Percentiles rank a stretch among this genome's conserved stretches.
These are phyloP conservation scores for Anastrepha ludens DNA, from an alignment of 1,140 invertebrate genomes.

Conservation along the genomic window DNA sequence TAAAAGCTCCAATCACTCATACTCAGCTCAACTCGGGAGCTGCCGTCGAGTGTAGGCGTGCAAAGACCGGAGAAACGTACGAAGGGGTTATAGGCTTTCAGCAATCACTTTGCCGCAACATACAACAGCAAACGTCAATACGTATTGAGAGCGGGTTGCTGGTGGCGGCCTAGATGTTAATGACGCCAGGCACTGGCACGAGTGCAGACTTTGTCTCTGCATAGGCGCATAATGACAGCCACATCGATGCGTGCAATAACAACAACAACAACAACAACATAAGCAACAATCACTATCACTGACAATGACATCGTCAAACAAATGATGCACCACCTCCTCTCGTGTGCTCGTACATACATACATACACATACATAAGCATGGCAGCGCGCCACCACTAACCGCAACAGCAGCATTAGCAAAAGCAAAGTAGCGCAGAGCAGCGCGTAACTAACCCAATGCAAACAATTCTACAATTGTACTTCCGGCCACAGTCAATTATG, in stretches of 20 bases:
- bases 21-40: not conserved
- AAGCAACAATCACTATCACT: conserved; percentile 12
- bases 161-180: not conserved
- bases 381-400: not conserved
- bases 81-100: not conserved
- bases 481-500: conserved; percentile 55
- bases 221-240: not conserved
- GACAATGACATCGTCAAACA: conserved; percentile 45
- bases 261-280: not conserved
- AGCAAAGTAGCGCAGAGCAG: not conserved
- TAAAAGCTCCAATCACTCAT: conserved; percentile 29
- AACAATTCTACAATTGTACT: conserved; percentile 55
- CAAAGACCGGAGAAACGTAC: not conserved
- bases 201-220: not conserved
- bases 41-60: not conserved
- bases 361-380: no score
- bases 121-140: not conserved
- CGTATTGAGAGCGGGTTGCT: not conserved
- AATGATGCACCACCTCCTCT: conserved; percentile 19
- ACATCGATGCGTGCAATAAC: conserved; percentile 24
- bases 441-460: conserved; percentile 43
- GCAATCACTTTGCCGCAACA: not conserved
- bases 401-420: conserved; percentile 4
- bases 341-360: no score
- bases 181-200: not conserved